Evolutionary conservation across 2,113 vertebrate species (phyloP), one percentile per base, ranked within the genome.

Genomic region (Lepus timidus): DNA sequence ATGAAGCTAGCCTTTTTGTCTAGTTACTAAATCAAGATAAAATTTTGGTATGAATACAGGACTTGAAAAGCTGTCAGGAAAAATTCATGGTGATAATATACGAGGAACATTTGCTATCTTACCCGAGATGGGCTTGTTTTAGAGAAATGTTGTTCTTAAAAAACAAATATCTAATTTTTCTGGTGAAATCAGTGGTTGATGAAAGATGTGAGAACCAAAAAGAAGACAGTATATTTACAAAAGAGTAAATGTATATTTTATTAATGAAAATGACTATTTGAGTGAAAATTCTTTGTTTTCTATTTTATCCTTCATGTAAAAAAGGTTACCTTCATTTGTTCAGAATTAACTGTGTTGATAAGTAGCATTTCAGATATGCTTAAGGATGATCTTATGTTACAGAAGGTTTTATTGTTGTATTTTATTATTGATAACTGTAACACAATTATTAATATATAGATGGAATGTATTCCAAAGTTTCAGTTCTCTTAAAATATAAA

Each of bases 11-110:
- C 62, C 96, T 98, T 98, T 98, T 97, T 96, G 70, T 97, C 94
- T 97, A 97, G 97, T 98, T 98, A 97, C 94, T 98, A 98, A 98
- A 98, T 98, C 95, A 97, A 97, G 96, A 96, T 98, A 97, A 97
- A 98, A 93, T 96, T 97, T 98, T 96, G 97, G 68, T 97, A 78
- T 86, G 96, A 97, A 95, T 96, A 96, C 39, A 51, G 92, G 92
- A 95, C 96, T 98, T 98, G 91, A 98, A 98, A 97, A 97, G 58
- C 91, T 96, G 86, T 97, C 95, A 97, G 96, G 95, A 96, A 97
- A 96, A 98, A 97, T 93, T 94, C 75, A 73, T 93, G 75, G 22
- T 97, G 87, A 95, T 95, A 95, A 87, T 94, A 71, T 82, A 29
- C 93, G 93, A 96, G 58, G 49, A 95, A 89, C 36, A 58, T 96